These are phyloP conservation scores for Ennomos quercinarius DNA, from an alignment of 2,888 invertebrate species.

Conservation along the genomic window DNA sequence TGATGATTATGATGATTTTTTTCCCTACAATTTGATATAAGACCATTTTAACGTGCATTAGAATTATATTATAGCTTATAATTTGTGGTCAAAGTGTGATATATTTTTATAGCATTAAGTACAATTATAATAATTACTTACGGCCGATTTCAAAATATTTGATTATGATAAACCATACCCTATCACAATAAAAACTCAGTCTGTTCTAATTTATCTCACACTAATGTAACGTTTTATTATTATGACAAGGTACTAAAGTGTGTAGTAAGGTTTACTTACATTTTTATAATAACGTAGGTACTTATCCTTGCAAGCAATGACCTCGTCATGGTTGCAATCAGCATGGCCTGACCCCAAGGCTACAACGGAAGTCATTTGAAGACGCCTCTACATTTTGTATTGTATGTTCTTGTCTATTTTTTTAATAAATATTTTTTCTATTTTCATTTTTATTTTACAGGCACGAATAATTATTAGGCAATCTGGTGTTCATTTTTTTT, in stretches of 20 bases:
- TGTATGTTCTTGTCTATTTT: neutral
- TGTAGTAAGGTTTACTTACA: neutral
- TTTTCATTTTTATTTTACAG: neutral
- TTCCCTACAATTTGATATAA: no score
- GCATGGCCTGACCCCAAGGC: conserved; percentile 40
- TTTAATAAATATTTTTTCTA: neutral
- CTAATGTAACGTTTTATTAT: neutral
- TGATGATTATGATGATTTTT: no score
- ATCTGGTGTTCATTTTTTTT: no score
- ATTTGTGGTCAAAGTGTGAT: no score
- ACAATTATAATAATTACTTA: no score
- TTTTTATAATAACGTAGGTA: neutral
- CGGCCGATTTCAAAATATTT: no score
- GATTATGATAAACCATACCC: neutral
- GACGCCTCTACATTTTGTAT: conserved; percentile 18
- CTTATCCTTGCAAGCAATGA: conserved; percentile 39
- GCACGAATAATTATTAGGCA: no score
- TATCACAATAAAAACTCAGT: neutral
- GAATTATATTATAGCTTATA: no score
- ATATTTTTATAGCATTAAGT: no score
- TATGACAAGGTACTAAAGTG: conserved; percentile 3
- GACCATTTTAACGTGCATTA: no score
- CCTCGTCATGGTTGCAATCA: conserved; percentile 43
- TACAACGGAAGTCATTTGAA: conserved; percentile 34
- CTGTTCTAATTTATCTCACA: neutral